Evolutionary conservation across 2,797 vertebrate genomes (phyloP).

Genomic region (Meda fulgida): DNA sequence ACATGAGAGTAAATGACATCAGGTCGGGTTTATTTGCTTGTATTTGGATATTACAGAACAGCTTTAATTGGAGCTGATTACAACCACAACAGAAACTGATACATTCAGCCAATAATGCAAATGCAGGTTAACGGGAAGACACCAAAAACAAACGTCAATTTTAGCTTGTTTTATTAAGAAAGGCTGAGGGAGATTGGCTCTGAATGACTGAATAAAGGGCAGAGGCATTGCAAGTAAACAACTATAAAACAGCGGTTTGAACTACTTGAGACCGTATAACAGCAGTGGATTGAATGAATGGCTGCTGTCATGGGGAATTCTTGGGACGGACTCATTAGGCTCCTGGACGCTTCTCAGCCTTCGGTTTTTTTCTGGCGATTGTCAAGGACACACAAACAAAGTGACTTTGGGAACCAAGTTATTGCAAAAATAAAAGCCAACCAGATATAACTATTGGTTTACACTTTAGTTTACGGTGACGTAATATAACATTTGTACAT

Average conservation of each 20-base stretch:
- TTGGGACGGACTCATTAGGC: not conserved
- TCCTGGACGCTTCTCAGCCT: not conserved
- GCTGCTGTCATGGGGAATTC: slow-evolving; percentile 4
- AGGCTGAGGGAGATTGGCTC: not conserved
- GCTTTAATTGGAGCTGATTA: not conserved
- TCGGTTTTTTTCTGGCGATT: not conserved
- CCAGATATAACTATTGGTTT: not conserved
- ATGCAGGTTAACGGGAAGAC: not conserved
- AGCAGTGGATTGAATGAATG: not conserved
- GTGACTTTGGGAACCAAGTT: not conserved
- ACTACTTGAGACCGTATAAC: not conserved
- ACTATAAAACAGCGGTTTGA: slow-evolving; percentile 8
- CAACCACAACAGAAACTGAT: not conserved
- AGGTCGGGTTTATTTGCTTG: slow-evolving; percentile 2
- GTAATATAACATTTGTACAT: too few species aligned
- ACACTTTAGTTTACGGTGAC: too few species aligned
- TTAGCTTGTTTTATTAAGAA: slow-evolving; percentile 2
- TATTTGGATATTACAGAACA: slow-evolving; percentile 16
- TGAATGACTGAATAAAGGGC: not conserved
- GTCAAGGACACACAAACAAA: not conserved
- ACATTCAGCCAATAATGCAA: slow-evolving; percentile 5
- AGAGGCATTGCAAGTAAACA: slow-evolving; percentile 18
- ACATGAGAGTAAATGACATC: not conserved
- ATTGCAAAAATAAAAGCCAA: not conserved
- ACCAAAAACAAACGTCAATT: not conserved